These are phyloP conservation scores for Apteryx mantelli DNA, from an alignment of 2,113 vertebrate species.

Conservation along the genomic window DNA sequence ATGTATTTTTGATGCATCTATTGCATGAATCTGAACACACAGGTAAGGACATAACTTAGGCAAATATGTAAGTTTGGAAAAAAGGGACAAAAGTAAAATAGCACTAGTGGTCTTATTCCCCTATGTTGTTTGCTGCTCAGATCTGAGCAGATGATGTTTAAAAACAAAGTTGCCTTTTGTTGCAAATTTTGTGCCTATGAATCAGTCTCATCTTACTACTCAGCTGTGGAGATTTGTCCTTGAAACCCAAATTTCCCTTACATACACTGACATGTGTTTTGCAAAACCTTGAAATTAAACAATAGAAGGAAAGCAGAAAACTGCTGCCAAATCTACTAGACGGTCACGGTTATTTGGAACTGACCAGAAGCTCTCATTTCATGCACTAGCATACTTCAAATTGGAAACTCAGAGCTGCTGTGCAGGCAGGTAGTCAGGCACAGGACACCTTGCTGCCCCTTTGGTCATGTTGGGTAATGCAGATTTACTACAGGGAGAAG, in stretches of 20 bases:
- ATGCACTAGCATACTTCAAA: neutral
- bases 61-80: neutral
- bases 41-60: neutral
- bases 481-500: neutral
- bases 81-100: neutral
- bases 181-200: conserved; percentile 18
- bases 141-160: neutral
- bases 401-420: neutral
- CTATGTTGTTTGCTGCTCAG: conserved; percentile 34
- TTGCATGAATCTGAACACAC: neutral
- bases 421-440: neutral
- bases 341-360: neutral
- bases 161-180: neutral
- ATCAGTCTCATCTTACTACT: conserved; percentile 27
- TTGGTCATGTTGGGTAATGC: neutral
- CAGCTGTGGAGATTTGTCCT: neutral
- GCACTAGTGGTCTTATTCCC: neutral
- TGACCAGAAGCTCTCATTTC: neutral
- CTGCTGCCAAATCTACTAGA: conserved; percentile 1
- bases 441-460: accelerated
- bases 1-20: neutral
- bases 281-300: conserved; percentile 38
- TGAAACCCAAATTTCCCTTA: conserved; percentile 32
- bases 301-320: neutral
- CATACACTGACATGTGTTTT: neutral